Evolutionary conservation across 1,140 invertebrate genomes (phyloP).

Genomic region (Heliconius congener): DNA sequence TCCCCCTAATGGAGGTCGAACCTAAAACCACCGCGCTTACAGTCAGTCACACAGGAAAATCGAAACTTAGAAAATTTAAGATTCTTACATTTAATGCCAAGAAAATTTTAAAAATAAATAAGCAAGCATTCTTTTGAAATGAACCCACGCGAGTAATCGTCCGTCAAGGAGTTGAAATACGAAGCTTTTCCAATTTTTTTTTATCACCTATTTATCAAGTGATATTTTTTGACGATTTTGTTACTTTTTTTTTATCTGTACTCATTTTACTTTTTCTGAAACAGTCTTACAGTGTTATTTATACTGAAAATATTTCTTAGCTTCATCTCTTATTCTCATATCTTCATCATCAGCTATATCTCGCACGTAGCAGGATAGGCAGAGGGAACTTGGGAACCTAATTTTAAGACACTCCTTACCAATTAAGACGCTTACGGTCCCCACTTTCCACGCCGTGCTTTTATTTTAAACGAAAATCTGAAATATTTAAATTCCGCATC

Average conservation of each 20-base stretch:
- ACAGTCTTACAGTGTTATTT: no score
- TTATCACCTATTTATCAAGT: not conserved
- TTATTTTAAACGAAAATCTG: no score
- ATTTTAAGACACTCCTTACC: no score
- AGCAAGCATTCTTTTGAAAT: slow-evolving; percentile 2
- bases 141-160: slow-evolving; percentile 1
- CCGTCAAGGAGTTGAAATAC: slow-evolving; percentile 4
- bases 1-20: not conserved
- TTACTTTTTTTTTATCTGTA: not conserved
- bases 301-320: no score
- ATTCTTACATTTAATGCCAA: not conserved
- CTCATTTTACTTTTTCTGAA: not conserved
- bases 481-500: no score
- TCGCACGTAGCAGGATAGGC: no score
- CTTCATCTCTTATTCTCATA: no score
- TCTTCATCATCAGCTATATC: no score
- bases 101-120: not conserved
- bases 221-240: not conserved
- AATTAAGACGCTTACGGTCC: no score
- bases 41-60: not conserved
- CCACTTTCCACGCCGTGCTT: no score
- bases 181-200: not conserved
- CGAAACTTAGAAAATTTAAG: no score
- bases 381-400: no score
- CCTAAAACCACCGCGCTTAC: not conserved